Evolutionary conservation across 2,888 invertebrate species (phyloP), one percentile per base, ranked within the genome.

Genomic region (Plebejus anna): DNA sequence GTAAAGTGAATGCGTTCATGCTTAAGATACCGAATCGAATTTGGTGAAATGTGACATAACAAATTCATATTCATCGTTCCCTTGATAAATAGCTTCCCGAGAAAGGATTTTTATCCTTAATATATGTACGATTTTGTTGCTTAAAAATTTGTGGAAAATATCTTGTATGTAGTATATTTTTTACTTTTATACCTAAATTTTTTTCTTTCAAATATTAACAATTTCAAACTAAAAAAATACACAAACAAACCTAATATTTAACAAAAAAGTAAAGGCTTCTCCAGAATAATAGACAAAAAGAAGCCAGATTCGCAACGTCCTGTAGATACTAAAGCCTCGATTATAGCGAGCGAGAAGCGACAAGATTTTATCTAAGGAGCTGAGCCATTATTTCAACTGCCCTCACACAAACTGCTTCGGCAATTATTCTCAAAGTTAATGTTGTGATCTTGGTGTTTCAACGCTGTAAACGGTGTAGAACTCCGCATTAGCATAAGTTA

Each of bases 351-450:
- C 79, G 81, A 82, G 81, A 83, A 80, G 82, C 81, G 83, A 86
- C 84, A 82, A 79, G 87, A 87, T 89, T 84, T 85, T 88, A 89
- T 89, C 88, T 76, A 83, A 85, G 83, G 83, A 86, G 85, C 83
- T 82, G 81, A 84, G 82, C 85, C 87, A 88, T 88, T 89, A 88
- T 87, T 88, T 83, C 85, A 82, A 83, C 78, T 81, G 82, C 82
- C 82, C 81, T 82, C 82, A 79, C 82, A 81, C 81, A 81, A 82
- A 81, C 81, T 72, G 72, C 76, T 72, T 72, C 71, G 59, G 76
- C 73, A 73, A 73, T 72, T 71, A 72, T 72, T 72, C 71, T 76
- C 59, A 22, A 76, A 76, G 72, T 76, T 72, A 76, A 72, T 76
- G 57, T 71, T 76, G 57, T 71, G 72, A 72, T 76, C 71, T 61